Conservation (phyloP, 1,140 invertebrate genomes). For the Steinernema feltiae region DNA sequence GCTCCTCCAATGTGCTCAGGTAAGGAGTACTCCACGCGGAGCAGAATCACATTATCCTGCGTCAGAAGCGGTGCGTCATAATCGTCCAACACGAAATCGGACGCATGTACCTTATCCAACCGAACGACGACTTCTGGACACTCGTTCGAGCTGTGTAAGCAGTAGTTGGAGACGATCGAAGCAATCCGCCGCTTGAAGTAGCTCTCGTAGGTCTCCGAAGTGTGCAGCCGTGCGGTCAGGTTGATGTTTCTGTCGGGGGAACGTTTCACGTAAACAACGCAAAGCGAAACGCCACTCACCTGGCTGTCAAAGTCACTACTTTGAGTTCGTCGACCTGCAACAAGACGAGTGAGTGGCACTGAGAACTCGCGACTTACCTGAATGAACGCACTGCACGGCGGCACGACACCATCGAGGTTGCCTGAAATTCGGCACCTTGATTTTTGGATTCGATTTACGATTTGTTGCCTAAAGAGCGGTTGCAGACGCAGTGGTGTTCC, state of each 20-base stretch:
- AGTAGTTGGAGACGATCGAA: constrained; percentile 48
- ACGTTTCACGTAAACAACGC: too few relatives aligned
- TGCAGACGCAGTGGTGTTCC: not conserved
- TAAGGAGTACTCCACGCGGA: constrained; percentile 35
- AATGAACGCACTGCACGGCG: not conserved
- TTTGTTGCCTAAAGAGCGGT: not conserved
- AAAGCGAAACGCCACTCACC: constrained; percentile 49
- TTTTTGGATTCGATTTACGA: too few relatives aligned
- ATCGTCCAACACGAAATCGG: constrained; percentile 26
- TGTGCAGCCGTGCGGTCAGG: constrained; percentile 45
- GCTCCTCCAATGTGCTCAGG: constrained; percentile 22
- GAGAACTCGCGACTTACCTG: not conserved
- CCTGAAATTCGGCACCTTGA: too few relatives aligned
- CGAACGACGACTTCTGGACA: constrained; percentile 42
- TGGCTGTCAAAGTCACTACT: constrained; percentile 46
- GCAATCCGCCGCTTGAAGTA: constrained; percentile 57
- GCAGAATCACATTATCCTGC: constrained; percentile 51
- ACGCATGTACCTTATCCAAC: constrained; percentile 22
- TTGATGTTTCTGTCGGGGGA: constrained; percentile 23
- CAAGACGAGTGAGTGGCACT: not conserved
- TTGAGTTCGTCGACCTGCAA: constrained; percentile 42
- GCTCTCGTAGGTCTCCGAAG: constrained; percentile 52
- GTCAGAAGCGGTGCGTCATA: constrained; percentile 44
- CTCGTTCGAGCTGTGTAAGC: constrained; percentile 50
- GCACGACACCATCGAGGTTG: not conserved